These are phyloP conservation scores for Camptogramma bilineatum DNA, from an alignment of 2,888 invertebrate genomes.

Conservation along the genomic window DNA sequence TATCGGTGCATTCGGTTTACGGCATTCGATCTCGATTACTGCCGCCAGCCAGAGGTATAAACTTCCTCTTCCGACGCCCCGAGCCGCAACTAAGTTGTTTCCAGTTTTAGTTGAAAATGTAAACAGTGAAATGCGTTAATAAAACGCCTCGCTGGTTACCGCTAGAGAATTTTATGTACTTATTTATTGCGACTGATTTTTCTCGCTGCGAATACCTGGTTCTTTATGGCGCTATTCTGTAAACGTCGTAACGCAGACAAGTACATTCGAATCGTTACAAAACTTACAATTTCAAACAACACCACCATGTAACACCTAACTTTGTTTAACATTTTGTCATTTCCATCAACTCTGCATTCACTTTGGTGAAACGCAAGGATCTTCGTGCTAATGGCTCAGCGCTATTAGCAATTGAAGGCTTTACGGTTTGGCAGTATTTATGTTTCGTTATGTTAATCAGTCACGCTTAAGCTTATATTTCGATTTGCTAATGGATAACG, in stretches of 20 bases:
- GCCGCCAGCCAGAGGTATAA: conserved; percentile 56
- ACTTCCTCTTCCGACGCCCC: conserved; percentile 47
- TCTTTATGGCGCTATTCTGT: conserved; percentile 22
- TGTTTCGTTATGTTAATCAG: conserved; percentile 25
- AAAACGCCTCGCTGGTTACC: conserved; percentile 49
- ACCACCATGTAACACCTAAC: neutral
- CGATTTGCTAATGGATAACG: conserved; percentile 27
- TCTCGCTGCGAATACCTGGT: conserved; percentile 30
- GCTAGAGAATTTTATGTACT: conserved; percentile 43
- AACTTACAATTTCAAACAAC: neutral
- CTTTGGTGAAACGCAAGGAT: neutral
- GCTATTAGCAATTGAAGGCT: conserved; percentile 13
- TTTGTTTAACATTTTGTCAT: neutral
- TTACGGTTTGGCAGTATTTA: conserved; percentile 19
- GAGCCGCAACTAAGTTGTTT: conserved; percentile 58
- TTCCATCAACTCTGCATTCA: neutral
- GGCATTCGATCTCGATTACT: conserved; percentile 57
- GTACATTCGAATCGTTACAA: neutral
- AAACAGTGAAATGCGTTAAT: conserved; percentile 47
- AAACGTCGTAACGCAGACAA: conserved; percentile 1
- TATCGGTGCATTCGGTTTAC: conserved; percentile 52
- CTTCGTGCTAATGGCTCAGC: neutral
- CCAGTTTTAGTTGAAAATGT: conserved; percentile 54
- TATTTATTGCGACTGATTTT: conserved; percentile 48
- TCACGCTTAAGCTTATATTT: conserved; percentile 23